Conservation (phyloP, 2,113 vertebrate genomes). For the Oxygymnocypris stewartii region DNA sequence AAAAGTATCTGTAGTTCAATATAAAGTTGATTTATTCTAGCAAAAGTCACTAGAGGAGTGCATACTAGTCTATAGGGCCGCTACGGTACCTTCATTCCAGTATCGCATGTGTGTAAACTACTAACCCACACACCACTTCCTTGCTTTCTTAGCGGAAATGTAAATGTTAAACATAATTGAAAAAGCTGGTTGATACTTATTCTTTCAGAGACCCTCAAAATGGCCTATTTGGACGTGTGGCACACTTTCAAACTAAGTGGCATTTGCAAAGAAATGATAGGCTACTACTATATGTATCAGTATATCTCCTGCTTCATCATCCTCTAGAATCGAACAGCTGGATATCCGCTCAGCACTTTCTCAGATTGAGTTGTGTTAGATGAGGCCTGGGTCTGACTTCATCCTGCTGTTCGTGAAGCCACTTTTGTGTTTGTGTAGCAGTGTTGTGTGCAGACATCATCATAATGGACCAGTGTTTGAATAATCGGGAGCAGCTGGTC, state of each 20-base stretch:
- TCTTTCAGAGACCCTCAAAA: neutral
- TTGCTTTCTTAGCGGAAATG: neutral
- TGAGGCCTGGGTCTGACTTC: neutral
- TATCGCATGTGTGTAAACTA: too few relatives aligned
- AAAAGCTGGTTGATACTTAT: neutral
- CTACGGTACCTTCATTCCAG: neutral
- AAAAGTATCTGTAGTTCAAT: neutral
- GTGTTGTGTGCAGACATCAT: conserved; percentile 3
- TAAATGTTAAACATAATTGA: neutral
- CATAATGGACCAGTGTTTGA: conserved; percentile 19
- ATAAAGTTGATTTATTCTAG: neutral
- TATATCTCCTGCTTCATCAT: neutral
- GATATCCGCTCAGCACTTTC: neutral
- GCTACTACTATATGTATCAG: too few relatives aligned
- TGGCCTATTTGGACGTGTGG: neutral
- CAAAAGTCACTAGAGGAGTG: neutral
- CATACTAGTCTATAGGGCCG: neutral
- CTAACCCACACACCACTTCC: neutral
- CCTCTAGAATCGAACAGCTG: neutral
- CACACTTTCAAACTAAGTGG: neutral
- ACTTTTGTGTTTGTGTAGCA: neutral
- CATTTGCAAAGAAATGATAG: too few relatives aligned
- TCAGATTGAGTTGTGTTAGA: neutral
- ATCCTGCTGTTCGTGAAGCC: neutral
- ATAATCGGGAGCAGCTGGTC: conserved; percentile 32